Percentiles rank a stretch among this genome's conserved stretches.
Evolutionary conservation across 1,140 invertebrate species (phyloP).

Genomic region (Drosophila kohkoa): DNA sequence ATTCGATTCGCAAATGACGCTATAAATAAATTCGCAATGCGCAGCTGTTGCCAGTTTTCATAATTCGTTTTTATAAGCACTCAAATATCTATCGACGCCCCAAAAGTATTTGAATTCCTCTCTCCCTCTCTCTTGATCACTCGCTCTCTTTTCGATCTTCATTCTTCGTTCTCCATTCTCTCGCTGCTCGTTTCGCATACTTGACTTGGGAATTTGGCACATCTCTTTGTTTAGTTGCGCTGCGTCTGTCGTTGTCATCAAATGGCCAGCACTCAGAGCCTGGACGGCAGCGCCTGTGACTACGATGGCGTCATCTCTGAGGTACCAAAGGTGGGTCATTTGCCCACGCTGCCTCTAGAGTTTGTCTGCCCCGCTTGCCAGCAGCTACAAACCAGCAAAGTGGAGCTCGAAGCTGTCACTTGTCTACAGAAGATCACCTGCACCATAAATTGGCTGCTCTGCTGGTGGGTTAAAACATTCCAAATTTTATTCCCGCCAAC

Average conservation of each 20-base stretch:
- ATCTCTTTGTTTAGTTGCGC: constrained; percentile 52
- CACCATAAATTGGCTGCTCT: constrained; percentile 63
- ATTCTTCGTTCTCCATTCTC: constrained; percentile 1
- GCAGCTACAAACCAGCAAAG: constrained; percentile 50
- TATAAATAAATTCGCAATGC: constrained; percentile 38
- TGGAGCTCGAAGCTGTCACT: constrained; percentile 72
- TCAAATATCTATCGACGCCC: constrained; percentile 34
- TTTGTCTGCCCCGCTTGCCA: constrained; percentile 75
- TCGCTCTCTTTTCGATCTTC: background rate
- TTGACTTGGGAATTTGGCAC: constrained; percentile 5
- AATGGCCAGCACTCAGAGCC: constrained; percentile 74
- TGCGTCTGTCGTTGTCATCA: constrained; percentile 42
- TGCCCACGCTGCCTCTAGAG: constrained; percentile 62
- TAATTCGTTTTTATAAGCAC: constrained; percentile 15
- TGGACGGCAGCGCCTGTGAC: constrained; percentile 66
- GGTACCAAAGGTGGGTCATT: constrained; percentile 73
- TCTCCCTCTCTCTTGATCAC: background rate
- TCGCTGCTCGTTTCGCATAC: constrained; percentile 8
- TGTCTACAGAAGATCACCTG: constrained; percentile 60
- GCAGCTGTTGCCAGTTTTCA: constrained; percentile 50
- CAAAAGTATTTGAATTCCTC: background rate
- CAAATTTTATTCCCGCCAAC: no score
- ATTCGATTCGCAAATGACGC: constrained; percentile 9
- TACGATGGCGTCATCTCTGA: constrained; percentile 49
- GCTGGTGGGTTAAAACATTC: constrained; percentile 53